A percentile compares a stretch with the other conserved stretches of the same genome.
phyloP scores from a whole-genome alignment of 2,797 vertebrate species.

The Cercopithecus petaurista region DNA sequence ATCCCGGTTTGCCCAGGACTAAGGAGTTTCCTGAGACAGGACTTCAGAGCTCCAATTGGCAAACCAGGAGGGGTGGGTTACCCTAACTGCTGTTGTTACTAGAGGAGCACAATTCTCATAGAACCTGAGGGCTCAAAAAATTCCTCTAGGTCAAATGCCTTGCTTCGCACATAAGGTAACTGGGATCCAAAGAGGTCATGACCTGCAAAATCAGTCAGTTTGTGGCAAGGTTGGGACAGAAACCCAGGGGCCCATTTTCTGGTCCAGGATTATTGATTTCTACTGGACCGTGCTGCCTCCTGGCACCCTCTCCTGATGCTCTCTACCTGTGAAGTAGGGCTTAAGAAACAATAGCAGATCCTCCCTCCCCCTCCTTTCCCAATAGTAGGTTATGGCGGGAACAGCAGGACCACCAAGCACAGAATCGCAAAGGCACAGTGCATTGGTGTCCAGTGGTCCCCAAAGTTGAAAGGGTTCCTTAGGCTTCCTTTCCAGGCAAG shows the following conservation, averaged over 20 bases:
- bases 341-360: rapidly evolving
- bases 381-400: neutral
- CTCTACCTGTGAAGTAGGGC: neutral
- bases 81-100: neutral
- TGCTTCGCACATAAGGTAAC: neutral
- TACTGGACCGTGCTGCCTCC: neutral
- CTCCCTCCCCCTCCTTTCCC: neutral
- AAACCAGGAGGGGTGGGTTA: neutral
- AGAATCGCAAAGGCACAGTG: neutral
- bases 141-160: neutral
- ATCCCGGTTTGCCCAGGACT: neutral
- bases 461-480: neutral
- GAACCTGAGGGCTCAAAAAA: neutral
- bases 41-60: neutral
- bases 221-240: neutral
- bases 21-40: neutral
- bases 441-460: neutral
- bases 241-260: neutral
- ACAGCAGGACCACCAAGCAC: neutral
- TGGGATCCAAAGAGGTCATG: too few relatives aligned
- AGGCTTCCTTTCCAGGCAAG: neutral
- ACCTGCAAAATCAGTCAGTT: neutral
- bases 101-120: neutral
- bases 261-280: neutral
- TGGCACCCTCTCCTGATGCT: neutral